Percentiles rank a stretch among this genome's conserved stretches.
Evolutionary conservation across 2,113 vertebrate genomes (phyloP).

Genomic region (Zosterops borbonicus): DNA sequence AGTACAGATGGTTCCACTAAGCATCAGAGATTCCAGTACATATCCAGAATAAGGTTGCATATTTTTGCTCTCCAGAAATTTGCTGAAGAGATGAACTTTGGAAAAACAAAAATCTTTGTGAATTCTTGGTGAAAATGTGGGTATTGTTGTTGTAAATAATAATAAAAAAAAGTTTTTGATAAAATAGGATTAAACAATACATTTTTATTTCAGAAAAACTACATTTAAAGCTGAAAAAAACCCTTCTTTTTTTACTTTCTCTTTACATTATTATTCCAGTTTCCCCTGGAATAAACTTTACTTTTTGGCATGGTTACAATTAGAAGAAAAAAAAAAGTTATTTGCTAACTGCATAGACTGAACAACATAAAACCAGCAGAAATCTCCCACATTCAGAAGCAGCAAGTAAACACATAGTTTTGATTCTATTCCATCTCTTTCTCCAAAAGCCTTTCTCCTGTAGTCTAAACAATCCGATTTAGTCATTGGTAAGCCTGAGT

Average conservation of each 20-base stretch:
- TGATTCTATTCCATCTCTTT: not conserved
- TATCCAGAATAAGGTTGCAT: not conserved
- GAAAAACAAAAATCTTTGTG: not conserved
- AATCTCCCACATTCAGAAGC: not conserved
- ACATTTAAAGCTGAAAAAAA: not conserved
- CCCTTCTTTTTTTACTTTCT: not conserved
- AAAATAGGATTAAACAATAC: not conserved
- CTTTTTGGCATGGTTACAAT: not conserved
- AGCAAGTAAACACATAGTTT: not conserved
- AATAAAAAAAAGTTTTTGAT: not conserved
- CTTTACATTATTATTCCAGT: not conserved
- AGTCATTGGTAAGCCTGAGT: not conserved
- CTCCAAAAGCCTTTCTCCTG: not conserved
- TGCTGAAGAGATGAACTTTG: not conserved
- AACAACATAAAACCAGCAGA: not conserved
- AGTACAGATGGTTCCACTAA: not conserved
- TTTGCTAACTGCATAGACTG: not conserved
- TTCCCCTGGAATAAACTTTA: not conserved
- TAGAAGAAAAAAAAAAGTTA: not conserved
- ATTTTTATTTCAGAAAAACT: not conserved
- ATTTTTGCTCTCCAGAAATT: not conserved
- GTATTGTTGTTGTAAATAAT: not conserved
- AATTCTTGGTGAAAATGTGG: not conserved
- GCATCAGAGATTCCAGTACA: not conserved
- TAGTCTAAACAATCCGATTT: conserved; percentile 35